Evolutionary conservation across 2,113 vertebrate genomes (phyloP).

Genomic region (Sinocyclocheilus anophthalmus): DNA sequence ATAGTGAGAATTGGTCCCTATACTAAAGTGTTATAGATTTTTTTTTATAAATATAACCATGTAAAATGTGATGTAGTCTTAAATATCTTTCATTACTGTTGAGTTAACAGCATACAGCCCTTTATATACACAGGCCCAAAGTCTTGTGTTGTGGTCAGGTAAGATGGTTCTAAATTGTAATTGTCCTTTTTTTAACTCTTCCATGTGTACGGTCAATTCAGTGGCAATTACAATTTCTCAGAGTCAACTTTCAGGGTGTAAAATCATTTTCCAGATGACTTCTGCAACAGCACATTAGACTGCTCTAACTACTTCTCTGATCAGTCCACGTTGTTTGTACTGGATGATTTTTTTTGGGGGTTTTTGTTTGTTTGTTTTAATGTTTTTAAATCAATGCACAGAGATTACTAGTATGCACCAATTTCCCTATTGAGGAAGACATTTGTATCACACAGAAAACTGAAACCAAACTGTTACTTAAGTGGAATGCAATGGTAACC

Average conservation of each 20-base stretch:
- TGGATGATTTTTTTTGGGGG: background rate
- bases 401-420: background rate
- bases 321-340: background rate
- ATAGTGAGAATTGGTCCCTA: no score
- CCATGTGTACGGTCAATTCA: background rate
- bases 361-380: background rate
- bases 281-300: background rate
- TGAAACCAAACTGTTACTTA: background rate
- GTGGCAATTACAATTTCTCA: background rate
- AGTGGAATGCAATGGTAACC: background rate
- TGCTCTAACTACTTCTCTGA: background rate
- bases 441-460: background rate
- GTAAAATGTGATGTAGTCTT: background rate
- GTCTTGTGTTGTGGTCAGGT: background rate
- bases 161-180: background rate
- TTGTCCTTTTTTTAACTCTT: background rate
- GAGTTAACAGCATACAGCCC: background rate
- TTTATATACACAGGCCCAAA: background rate
- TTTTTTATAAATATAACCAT: background rate
- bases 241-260: background rate
- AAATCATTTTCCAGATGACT: background rate
- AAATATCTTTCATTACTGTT: background rate
- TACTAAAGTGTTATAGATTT: no score
- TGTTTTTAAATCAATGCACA: background rate
- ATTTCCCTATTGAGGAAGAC: background rate